Base-by-base conservation (phyloP, 2,113 vertebrate species). In the Opisthocomus hoazin region DNA sequence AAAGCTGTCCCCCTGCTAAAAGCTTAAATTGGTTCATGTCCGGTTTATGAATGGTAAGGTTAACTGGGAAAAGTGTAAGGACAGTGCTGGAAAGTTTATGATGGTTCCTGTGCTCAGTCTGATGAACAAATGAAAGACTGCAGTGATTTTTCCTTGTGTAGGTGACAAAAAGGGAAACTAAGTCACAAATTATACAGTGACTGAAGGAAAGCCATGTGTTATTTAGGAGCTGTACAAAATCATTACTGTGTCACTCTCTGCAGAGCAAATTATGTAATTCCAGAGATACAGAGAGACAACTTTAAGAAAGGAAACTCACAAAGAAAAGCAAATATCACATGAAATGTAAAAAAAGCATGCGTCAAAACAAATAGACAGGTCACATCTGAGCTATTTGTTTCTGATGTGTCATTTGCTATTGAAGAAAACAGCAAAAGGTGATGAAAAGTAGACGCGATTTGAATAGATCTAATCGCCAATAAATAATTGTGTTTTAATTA, bases 401-500 rank as follows among this genome's bases (percentile, higher is more conserved):
- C 58, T 78, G 61, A 10, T 6, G 53, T 60, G 39, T n/a, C 57
- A 53, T 15, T 82, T 34, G 18, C 8, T 2, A 3, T 32, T 36
- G 61, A 37, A 23, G 50, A 71, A 19, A 68, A 34, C 27, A 37
- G 36, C 2, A 4, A 56, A 48, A 76, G 54, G 69, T 34, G 16
- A 46, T 64, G 77, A 71, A 39, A 75, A 68, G 51, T 27, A 61
- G 45, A 24, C 11, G 2, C 13, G 65, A 8, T 60, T 69, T 85
- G 84, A 56, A 23, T 53, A 91, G 73, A 57, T 79, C 45, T 89
- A 60, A 76, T 79, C 0, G 6, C 65, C 82, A 93, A 69, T 85
- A 94, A 93, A 85, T 82, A 79, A 90, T 48, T 75, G 56, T 88
- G 61, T 65, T 95, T 87, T 89, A 94, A 89, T 94, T 94, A 94